Conservation (phyloP, 2,113 vertebrate species). For the Malurus melanocephalus region DNA sequence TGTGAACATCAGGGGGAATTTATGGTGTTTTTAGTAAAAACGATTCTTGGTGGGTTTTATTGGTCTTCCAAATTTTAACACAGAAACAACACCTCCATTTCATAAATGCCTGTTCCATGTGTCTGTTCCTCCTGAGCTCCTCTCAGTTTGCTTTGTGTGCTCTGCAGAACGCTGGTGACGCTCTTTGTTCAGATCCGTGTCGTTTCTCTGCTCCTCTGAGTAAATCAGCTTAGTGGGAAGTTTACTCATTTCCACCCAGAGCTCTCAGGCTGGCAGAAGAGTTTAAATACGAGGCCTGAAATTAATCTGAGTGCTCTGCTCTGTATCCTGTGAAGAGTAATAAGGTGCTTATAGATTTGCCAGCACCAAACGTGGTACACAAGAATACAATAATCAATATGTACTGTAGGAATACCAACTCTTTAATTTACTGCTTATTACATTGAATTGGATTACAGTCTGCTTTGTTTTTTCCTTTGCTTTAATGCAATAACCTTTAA, state of each 20-base stretch:
- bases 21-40: accelerated
- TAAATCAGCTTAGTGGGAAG: constrained; percentile 14
- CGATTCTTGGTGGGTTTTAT: neutral
- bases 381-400: constrained; percentile 52
- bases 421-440: constrained; percentile 49
- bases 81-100: neutral
- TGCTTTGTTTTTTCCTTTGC: constrained; percentile 57
- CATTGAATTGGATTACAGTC: constrained; percentile 13
- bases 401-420: constrained; percentile 21
- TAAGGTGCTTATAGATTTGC: constrained; percentile 49
- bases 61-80: neutral
- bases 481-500: constrained; percentile 52
- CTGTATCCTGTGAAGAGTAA: constrained; percentile 10
- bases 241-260: neutral
- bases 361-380: constrained; percentile 31
- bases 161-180: neutral
- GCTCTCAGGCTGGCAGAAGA: neutral
- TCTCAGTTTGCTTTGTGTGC: neutral
- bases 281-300: constrained; percentile 51
- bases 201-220: neutral
- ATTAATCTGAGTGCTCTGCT: constrained; percentile 35
- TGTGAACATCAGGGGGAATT: neutral
- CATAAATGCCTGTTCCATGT: accelerated
- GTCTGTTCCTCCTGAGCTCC: neutral
- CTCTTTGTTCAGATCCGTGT: neutral